Evolutionary conservation across 2,797 vertebrate genomes (phyloP).

Genomic region (Hozukius guyotensis): DNA sequence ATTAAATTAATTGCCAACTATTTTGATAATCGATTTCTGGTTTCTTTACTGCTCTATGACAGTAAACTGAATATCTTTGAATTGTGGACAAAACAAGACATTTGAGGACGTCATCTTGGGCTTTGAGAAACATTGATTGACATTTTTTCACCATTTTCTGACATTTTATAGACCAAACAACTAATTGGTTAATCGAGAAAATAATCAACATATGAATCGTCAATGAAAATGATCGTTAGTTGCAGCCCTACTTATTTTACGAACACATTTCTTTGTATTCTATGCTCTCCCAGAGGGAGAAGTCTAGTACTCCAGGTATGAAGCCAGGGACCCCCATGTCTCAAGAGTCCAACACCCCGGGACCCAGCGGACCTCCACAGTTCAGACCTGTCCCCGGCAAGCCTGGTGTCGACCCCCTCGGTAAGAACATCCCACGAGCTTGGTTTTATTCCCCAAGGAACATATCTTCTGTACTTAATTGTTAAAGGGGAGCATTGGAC

Average conservation of each 20-base stretch:
- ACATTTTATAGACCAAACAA: too few species aligned
- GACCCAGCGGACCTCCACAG: conserved; percentile 86
- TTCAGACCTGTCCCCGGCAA: conserved; percentile 85
- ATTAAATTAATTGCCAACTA: too few species aligned
- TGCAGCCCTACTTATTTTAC: background rate
- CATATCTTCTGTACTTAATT: background rate
- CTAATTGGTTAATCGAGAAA: too few species aligned
- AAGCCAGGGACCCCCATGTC: conserved; percentile 92
- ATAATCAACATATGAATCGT: too few species aligned
- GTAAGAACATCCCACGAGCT: conserved; percentile 65
- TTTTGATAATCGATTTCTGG: too few species aligned
- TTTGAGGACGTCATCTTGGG: too few species aligned
- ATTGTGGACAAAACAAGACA: too few species aligned
- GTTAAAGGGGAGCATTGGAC: background rate
- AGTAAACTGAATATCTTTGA: too few species aligned
- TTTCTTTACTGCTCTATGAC: too few species aligned
- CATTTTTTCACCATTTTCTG: too few species aligned
- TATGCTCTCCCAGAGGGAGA: conserved; percentile 83
- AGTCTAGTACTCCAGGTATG: conserved; percentile 90
- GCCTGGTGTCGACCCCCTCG: conserved; percentile 85
- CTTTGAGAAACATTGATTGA: too few species aligned
- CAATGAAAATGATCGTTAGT: too few species aligned
- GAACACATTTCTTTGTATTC: background rate
- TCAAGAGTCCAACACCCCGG: conserved; percentile 83
- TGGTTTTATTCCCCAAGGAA: background rate